Evolutionary conservation across 2,888 invertebrate genomes (phyloP), one percentile per base, ranked within the genome.

Genomic region (Macrophya alboannulata): DNA sequence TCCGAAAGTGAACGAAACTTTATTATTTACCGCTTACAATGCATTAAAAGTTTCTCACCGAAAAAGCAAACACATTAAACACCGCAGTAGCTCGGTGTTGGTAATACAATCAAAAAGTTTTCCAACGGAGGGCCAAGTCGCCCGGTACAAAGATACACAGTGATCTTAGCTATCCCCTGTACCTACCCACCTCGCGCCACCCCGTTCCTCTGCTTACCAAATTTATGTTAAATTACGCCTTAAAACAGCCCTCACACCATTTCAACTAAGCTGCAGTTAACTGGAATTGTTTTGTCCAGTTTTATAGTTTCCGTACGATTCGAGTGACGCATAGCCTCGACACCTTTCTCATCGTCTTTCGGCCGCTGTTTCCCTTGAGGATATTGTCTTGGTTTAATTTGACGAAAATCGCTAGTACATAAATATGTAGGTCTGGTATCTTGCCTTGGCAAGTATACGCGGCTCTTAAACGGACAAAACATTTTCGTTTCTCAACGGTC

Each of bases 101-200:
- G 85, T 85, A 85, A 85, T 82, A 82, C 85, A 85, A 85, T 85
- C 85, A 85, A 81, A 85, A 85, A 85, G 85, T 85, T 85, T 85
- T 45, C 45, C 48, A 62, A 81, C 59, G 48, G 15, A 68, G 68
- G 83, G 68, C 83, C 43, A 68, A 81, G 85, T 81, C 82, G 84
- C 76, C 82, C 71, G 82, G 85, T 85, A 85, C 81, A 85, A 85
- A 85, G 85, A 85, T 85, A 85, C 85, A 85, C 85, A 82, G 71
- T 77, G 85, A 71, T 82, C 83, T 82, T 85, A 45, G 82, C 71
- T 48, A 79, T 51, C 77, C 77, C 65, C 48, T 55, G n/a, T 74
- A 85, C 77, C 74, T 77, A 40, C 37, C 25, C 65, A 37, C 77
- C 76, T 65, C 65, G 17, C 37, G 25, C 37, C 65, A 45, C 77